Evolutionary conservation across 1,140 invertebrate genomes (phyloP), one percentile per base, ranked within the genome.

Genomic region (Lepidurus arcticus): DNA sequence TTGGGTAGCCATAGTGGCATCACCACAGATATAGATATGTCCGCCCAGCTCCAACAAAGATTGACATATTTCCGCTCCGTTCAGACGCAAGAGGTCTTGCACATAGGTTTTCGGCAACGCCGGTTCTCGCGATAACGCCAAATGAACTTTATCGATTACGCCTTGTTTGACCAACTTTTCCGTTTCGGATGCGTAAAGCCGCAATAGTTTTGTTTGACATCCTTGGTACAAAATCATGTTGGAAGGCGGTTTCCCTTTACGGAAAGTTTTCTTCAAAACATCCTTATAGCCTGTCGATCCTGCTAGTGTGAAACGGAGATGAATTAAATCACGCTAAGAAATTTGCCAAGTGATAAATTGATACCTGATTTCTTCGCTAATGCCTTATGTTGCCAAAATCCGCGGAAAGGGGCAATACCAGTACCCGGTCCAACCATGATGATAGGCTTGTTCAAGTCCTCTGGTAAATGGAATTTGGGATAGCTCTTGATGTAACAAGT

Each of bases 361-460:
- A 47, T 16, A 65, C 53, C 53, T 65, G 53, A 65, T 65, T 65
- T 65, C 21, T 65, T 65, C 13, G 53, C 13, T 7, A 65, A 16
- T 1, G 53, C 8, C 21, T 65, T 65, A 65, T 65, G 53, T 65
- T 65, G 53, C 53, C 53, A 65, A 65, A 65, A 65, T 16, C 53
- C 53, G 16, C 77, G 73, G 13, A 79, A 79, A 42, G 78, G 78
- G 6, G 78, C 78, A 42, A 79, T 76, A 42, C 95, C 95, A 1
- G 96, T 98, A 43, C 92, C 97, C 7, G 97, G 96, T 21, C 97
- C 97, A 76, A 99, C 94, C 83, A 99, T 88, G 81, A 99, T 92
- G 16, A 99, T 89, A 7, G 98, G 96, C 42, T 91, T 90, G 80
- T 88, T 88, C 7, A 89, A 84, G 82, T 98, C 92, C 81, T 88